Conservation (phyloP, 2,888 invertebrate species). For the Luffia ferchaultella region DNA sequence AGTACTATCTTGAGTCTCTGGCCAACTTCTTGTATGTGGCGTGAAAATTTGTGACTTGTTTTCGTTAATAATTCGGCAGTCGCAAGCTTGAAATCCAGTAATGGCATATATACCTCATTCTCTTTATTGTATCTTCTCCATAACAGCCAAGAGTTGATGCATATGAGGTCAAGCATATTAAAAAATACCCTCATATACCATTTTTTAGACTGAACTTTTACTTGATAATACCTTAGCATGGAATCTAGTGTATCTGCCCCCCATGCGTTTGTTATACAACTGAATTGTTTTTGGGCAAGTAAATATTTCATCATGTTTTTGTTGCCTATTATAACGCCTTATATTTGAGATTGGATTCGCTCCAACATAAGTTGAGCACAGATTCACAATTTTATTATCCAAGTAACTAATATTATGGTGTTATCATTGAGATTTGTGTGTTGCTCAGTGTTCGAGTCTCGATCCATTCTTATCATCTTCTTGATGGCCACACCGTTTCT, state of each 20-base stretch:
- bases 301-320: neutral
- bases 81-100: constrained; percentile 4
- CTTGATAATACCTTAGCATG: constrained; percentile 4
- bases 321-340: constrained; percentile 1
- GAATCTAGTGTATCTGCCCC: constrained; percentile 3
- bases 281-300: constrained; percentile 4
- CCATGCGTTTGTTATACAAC: constrained; percentile 4
- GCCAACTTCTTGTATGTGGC: constrained; percentile 14
- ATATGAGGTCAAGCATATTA: constrained; percentile 3
- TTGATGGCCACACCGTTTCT: constrained; percentile 9
- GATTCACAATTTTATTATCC: constrained; percentile 11
- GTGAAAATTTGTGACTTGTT: constrained; percentile 13
- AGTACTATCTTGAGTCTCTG: constrained; percentile 2
- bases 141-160: constrained; percentile 5
- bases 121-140: constrained; percentile 1
- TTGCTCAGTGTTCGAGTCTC: constrained; percentile 5
- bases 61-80: constrained; percentile 10
- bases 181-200: constrained; percentile 5
- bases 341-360: neutral
- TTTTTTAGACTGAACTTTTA: constrained; percentile 2
- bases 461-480: constrained; percentile 9
- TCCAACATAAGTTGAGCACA: constrained; percentile 11
- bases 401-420: constrained; percentile 7
- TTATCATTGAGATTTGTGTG: constrained; percentile 5
- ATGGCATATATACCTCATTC: constrained; percentile 1